These are phyloP conservation scores for Calosoma granatense DNA, from an alignment of 1,140 invertebrate species.

Conservation along the genomic window DNA sequence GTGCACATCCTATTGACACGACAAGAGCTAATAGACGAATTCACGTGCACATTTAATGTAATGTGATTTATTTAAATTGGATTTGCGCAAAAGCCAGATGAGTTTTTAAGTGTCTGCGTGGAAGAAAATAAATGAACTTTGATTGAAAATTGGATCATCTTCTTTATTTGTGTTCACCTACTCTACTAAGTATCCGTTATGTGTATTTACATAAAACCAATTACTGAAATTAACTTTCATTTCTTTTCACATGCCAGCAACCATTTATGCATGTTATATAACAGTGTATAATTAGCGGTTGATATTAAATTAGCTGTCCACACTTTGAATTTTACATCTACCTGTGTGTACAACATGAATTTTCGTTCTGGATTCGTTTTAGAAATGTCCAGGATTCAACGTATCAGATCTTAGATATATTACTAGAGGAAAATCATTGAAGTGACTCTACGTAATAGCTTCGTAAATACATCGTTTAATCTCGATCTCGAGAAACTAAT, in stretches of 20 bases:
- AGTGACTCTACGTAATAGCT: neutral
- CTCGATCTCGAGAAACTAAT: constrained; percentile 4
- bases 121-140: neutral
- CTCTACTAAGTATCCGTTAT: too few relatives aligned
- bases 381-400: too few relatives aligned
- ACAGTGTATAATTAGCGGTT: too few relatives aligned
- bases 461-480: constrained; percentile 9
- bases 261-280: too few relatives aligned
- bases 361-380: too few relatives aligned
- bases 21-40: neutral
- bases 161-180: neutral
- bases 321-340: too few relatives aligned
- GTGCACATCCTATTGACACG: neutral
- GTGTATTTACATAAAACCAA: too few relatives aligned
- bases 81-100: neutral
- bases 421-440: neutral
- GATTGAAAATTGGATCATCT: neutral
- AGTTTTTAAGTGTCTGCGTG: neutral
- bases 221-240: too few relatives aligned
- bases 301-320: too few relatives aligned
- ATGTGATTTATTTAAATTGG: constrained; percentile 7
- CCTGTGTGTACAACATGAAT: too few relatives aligned
- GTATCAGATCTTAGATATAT: neutral
- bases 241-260: too few relatives aligned
- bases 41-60: neutral